Conservation (phyloP, 2,797 vertebrate genomes). For the Manis javanica region DNA sequence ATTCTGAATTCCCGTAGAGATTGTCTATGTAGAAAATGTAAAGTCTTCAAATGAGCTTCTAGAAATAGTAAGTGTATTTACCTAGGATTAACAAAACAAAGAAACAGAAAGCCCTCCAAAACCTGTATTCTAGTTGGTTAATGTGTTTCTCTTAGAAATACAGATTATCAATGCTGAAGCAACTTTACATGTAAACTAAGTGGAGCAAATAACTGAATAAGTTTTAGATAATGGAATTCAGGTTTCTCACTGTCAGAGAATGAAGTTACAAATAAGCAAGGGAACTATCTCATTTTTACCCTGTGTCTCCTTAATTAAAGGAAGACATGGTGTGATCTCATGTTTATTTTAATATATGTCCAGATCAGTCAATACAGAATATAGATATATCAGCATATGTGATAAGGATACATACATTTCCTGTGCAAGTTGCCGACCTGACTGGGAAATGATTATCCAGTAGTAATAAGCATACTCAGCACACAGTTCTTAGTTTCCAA, state of each 20-base stretch:
- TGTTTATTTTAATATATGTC: neutral
- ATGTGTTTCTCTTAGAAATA: neutral
- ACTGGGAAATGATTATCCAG: neutral
- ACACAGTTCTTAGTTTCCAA: neutral
- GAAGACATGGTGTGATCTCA: neutral
- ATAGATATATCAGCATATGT: neutral
- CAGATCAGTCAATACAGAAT: neutral
- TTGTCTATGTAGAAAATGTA: neutral
- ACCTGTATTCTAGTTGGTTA: neutral
- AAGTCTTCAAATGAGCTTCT: neutral
- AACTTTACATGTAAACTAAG: neutral
- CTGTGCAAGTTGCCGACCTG: neutral
- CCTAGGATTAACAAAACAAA: neutral
- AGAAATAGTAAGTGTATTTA: neutral
- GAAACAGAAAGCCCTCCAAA: neutral
- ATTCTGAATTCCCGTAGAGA: neutral
- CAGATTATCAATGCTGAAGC: neutral
- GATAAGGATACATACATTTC: neutral
- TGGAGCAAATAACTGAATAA: neutral
- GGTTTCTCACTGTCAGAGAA: neutral
- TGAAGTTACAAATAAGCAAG: neutral
- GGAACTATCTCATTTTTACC: neutral
- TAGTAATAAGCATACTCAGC: neutral
- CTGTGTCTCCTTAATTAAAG: neutral
- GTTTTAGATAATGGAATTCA: neutral